phyloP scores from a whole-genome alignment of 1,140 invertebrate species.

The Zaprionus nigranus region DNA sequence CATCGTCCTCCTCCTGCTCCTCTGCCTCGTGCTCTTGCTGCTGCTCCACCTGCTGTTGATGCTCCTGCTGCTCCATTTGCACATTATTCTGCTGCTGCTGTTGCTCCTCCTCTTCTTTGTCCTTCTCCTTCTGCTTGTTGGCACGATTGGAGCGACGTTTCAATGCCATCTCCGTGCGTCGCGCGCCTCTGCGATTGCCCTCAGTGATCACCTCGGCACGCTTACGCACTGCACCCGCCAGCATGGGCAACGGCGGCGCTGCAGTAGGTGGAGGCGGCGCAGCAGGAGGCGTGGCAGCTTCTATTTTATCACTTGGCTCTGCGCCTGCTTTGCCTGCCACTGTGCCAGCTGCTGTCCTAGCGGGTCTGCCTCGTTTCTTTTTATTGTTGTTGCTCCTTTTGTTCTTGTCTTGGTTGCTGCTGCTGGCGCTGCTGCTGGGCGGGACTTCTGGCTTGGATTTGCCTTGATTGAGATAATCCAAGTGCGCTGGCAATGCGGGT shows the following conservation, averaged over 20 bases:
- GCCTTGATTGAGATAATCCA: constrained; percentile 90
- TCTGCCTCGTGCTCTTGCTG: constrained; percentile 53
- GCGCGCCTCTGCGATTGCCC: constrained; percentile 63
- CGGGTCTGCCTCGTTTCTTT: constrained; percentile 72
- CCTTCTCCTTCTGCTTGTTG: constrained; percentile 66
- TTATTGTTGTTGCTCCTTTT: constrained; percentile 58
- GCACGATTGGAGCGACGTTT: constrained; percentile 74
- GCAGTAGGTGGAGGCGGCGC: not conserved
- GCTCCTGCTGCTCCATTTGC: not conserved
- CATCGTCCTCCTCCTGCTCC: constrained; percentile 64
- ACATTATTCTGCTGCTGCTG: constrained; percentile 6
- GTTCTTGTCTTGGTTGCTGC: constrained; percentile 37
- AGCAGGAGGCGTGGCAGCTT: constrained; percentile 18
- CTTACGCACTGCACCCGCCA: constrained; percentile 86
- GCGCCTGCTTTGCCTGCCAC: constrained; percentile 15
- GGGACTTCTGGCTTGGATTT: constrained; percentile 65
- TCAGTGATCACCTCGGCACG: constrained; percentile 84
- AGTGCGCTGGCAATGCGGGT: constrained; percentile 88
- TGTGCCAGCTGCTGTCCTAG: constrained; percentile 40
- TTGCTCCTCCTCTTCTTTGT: constrained; percentile 28
- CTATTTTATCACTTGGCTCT: constrained; percentile 63
- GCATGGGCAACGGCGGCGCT: constrained; percentile 47
- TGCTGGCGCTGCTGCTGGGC: constrained; percentile 14
- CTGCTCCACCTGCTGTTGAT: constrained; percentile 27
- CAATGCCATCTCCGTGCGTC: constrained; percentile 46